Evolutionary conservation across 2,888 invertebrate species (phyloP).

Genomic region (Smittia sp.): DNA sequence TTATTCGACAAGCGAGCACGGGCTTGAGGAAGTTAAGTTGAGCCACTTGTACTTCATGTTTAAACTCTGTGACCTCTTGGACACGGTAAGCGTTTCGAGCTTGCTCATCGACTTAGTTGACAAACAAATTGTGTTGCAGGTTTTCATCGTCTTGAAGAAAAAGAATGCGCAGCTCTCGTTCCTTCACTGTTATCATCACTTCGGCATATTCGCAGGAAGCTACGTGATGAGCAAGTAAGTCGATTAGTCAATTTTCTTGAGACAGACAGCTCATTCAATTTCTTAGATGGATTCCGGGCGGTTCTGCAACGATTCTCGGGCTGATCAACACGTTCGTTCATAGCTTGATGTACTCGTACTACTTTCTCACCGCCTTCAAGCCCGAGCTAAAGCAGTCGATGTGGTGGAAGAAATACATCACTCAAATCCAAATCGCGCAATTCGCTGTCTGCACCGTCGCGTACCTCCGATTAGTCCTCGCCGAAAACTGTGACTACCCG

Average conservation of each 20-base stretch:
- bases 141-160: conserved; percentile 67
- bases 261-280: neutral
- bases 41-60: conserved; percentile 59
- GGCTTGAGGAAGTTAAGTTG: conserved; percentile 43
- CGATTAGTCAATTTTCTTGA: too few relatives aligned
- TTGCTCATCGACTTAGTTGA: conserved; percentile 36
- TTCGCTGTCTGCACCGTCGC: neutral
- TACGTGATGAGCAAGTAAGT: too few relatives aligned
- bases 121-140: conserved; percentile 44
- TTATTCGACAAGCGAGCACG: neutral
- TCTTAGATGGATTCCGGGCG: neutral
- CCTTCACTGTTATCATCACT: conserved; percentile 68
- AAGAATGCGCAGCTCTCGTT: conserved; percentile 66
- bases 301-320: conserved; percentile 56
- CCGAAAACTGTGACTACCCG: neutral
- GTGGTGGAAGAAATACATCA: conserved; percentile 80
- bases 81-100: conserved; percentile 54
- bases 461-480: neutral
- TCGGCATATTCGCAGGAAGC: conserved; percentile 58
- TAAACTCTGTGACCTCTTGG: conserved; percentile 58
- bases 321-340: conserved; percentile 76
- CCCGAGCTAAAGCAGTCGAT: conserved; percentile 66
- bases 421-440: conserved; percentile 69
- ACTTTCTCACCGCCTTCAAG: conserved; percentile 67
- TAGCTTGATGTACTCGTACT: conserved; percentile 79